Percentiles rank a stretch among this genome's conserved stretches.
Evolutionary conservation across 2,113 vertebrate genomes (phyloP).

Genomic region (Mesocricetus auratus): DNA sequence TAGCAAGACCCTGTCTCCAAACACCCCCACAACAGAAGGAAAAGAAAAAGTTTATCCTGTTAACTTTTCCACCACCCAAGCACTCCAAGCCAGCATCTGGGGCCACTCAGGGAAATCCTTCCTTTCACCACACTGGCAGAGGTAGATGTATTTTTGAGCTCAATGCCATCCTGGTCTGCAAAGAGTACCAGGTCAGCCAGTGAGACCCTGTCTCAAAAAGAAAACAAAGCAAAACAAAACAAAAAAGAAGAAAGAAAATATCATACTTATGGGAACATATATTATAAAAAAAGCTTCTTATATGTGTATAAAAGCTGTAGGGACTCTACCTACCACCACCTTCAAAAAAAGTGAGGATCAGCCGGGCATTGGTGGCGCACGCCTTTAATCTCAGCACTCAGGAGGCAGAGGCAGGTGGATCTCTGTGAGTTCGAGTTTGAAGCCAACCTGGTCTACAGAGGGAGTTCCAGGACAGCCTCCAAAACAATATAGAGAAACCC

Average conservation of each 20-base stretch:
- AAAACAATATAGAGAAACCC: no score
- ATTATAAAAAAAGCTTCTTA: neutral
- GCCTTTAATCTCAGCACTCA: no score
- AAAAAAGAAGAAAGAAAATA: neutral
- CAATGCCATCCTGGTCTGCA: neutral
- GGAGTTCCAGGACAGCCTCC: no score
- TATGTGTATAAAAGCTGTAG: neutral
- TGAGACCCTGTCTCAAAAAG: neutral
- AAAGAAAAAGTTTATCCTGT: neutral
- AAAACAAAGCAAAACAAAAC: neutral
- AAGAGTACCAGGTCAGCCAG: neutral
- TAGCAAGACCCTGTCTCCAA: neutral
- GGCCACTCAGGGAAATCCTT: neutral
- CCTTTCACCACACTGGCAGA: neutral
- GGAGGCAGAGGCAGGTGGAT: no score
- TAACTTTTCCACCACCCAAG: neutral
- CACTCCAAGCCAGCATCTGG: neutral
- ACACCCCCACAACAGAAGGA: neutral
- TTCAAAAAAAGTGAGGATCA: neutral
- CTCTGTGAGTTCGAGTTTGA: no score
- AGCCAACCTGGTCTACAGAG: no score
- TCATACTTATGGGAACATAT: neutral
- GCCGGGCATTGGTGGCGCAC: no score
- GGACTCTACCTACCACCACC: neutral
- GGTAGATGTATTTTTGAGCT: neutral